A percentile compares a stretch with the other conserved stretches of the same genome.
phyloP scores from a whole-genome alignment of 2,888 invertebrate species.

The Bellardia pandia region DNA sequence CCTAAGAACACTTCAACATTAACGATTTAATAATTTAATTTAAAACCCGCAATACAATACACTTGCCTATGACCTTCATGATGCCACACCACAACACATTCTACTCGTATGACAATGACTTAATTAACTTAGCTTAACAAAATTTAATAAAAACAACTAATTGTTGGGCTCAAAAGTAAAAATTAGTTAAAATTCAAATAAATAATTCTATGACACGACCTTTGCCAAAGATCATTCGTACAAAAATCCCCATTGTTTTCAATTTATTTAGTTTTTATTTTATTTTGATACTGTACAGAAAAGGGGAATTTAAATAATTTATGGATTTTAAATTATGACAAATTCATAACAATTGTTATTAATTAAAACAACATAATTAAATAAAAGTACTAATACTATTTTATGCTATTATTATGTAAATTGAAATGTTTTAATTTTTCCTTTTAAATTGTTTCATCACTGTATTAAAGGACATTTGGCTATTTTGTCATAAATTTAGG shows the following conservation, averaged over 20 bases:
- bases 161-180: background rate
- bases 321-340: constrained; percentile 57
- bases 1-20: background rate
- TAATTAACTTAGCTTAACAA: background rate
- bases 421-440: background rate
- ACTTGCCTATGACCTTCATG: constrained; percentile 18
- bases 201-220: constrained; percentile 52
- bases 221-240: constrained; percentile 62
- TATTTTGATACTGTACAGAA: background rate
- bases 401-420: constrained; percentile 56
- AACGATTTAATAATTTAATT: background rate
- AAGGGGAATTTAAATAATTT: background rate
- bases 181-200: constrained; percentile 29
- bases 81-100: background rate
- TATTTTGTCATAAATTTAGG: background rate
- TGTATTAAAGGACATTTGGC: constrained; percentile 48
- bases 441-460: background rate
- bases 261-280: background rate
- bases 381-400: constrained; percentile 7
- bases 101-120: background rate
- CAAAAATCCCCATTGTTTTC: constrained; percentile 33
- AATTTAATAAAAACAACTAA: background rate
- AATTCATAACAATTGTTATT: constrained; percentile 48
- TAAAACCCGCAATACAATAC: background rate
- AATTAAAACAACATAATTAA: constrained; percentile 4